Evolutionary conservation across 2,888 invertebrate species (phyloP), one percentile per base, ranked within the genome.

Genomic region (Blastobasis adustella): DNA sequence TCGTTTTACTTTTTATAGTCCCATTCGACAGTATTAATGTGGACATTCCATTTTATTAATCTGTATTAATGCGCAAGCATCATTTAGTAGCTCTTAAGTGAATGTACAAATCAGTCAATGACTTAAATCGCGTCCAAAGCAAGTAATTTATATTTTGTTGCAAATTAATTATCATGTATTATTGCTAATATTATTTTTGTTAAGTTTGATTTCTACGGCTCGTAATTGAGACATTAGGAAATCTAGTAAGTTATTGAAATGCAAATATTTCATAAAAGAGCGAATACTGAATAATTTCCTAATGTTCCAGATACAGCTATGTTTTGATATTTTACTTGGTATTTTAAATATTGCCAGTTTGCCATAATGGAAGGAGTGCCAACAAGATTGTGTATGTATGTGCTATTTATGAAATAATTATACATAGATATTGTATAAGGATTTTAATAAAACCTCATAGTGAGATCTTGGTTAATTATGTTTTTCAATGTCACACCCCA

Each of bases 371-470:
- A 72, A 67, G 63, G 71, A 75, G 82, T 85, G 84, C 83, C 85
- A 83, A 83, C 78, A 76, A 72, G 61, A 59, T 53, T 67, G 67
- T 66, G 69, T 68, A 76, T 77, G 75, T 81, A 74, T 76, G 80
- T 73, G 79, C 66, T 75, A 73, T 78, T 78, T 76, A 76, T 71
- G 50, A 56, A 54, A 57, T 55, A 68, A 75, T 73, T 76, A 80
- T 79, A 80, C 69, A 79, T 82, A 79, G 65, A 71, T 76, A 77
- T 40, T 76, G 79, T 73, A 79, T 79, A 82, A 82, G 72, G 71
- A 76, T 79, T 85, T 79, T 79, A 82, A 80, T 81, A 82, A 82
- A 82, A 79, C 72, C 71, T 67, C 65, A 82, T 78, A 79, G 74
- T 70, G 67, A 72, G 64, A 65, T 54, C 60, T 58, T 67, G 68